Evolutionary conservation across 2,888 invertebrate species (phyloP).

Genomic region (Chesias legatella): DNA sequence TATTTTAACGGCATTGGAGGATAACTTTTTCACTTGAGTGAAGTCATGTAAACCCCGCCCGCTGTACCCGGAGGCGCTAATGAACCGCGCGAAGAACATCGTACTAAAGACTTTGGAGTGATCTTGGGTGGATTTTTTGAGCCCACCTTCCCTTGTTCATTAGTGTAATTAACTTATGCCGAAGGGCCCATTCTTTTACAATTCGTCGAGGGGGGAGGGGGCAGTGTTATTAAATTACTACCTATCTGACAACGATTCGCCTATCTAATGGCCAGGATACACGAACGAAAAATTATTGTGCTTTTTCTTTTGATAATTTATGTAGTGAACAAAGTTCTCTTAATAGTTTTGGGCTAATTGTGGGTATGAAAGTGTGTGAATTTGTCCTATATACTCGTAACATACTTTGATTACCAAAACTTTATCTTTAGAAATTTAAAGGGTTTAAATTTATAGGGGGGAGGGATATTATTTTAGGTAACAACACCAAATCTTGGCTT

Average conservation of each 20-base stretch:
- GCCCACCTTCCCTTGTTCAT: slow-evolving; percentile 77
- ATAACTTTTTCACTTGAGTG: not conserved
- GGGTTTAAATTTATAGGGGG: too few relatives aligned
- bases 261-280: slow-evolving; percentile 16
- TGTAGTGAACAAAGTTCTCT: too few relatives aligned
- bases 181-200: slow-evolving; percentile 59
- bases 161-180: slow-evolving; percentile 78
- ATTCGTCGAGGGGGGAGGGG: slow-evolving; percentile 56
- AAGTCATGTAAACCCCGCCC: slow-evolving; percentile 47
- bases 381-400: too few relatives aligned
- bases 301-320: too few relatives aligned
- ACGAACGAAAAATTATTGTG: too few relatives aligned
- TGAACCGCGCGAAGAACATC: slow-evolving; percentile 76
- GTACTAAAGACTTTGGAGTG: slow-evolving; percentile 77
- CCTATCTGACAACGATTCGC: slow-evolving; percentile 30
- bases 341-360: too few relatives aligned
- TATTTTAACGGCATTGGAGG: too few relatives aligned
- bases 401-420: too few relatives aligned
- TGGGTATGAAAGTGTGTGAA: too few relatives aligned
- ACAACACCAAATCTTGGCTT: too few relatives aligned
- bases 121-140: slow-evolving; percentile 75
- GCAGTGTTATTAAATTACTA: slow-evolving; percentile 57
- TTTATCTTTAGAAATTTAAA: too few relatives aligned
- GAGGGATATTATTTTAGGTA: too few relatives aligned
- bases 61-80: slow-evolving; percentile 62